Evolutionary conservation across 2,888 invertebrate genomes (phyloP), one percentile per base, ranked within the genome.

Genomic region (Eristalinus sepulchralis): DNA sequence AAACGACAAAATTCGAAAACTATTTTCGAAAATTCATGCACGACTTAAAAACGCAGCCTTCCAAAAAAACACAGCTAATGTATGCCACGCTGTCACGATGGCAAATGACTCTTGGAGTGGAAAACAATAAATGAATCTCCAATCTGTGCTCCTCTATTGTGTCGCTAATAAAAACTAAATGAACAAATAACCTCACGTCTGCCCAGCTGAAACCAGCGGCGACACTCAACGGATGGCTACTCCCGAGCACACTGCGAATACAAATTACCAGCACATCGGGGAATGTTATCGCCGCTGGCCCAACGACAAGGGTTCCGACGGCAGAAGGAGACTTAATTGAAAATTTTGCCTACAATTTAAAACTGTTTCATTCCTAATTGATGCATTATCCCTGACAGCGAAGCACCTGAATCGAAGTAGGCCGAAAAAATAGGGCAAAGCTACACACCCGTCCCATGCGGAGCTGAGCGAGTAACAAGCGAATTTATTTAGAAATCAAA

Each of bases 401-500:
- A 10, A 57, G 11, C 24, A 5, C 57, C 22, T 11, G 2, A 24
- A 11, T 13, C 11, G 10, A 55, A 3, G 1, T 10, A 27, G 24
- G 36, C n/a, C 17, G 22, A 68, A 10, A 20, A 3, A 53, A 62
- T 11, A 11, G 24, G 11, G 4, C 11, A 5, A 4, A 1, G 2
- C 5, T 39, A 13, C 39, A 3, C 20, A 5, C 27, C 27, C 2
- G 22, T 17, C 9, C 10, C 22, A n/a, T 22, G 2, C 13, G 55
- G 22, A 20, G 55, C 20, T 10, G 8, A 55, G 36, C 36, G 59
- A 27, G 27, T 27, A 39, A 31, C 59, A 60, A 39, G 31, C 34
- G 60, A 60, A 24, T 59, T 36, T 39, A 27, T 70, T 70, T 71
- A 20, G 71, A 60, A 71, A 71, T 70, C 71, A 33, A 60, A 60